Conservation (phyloP, 2,797 vertebrate genomes). For the Steatocranus sp. region DNA sequence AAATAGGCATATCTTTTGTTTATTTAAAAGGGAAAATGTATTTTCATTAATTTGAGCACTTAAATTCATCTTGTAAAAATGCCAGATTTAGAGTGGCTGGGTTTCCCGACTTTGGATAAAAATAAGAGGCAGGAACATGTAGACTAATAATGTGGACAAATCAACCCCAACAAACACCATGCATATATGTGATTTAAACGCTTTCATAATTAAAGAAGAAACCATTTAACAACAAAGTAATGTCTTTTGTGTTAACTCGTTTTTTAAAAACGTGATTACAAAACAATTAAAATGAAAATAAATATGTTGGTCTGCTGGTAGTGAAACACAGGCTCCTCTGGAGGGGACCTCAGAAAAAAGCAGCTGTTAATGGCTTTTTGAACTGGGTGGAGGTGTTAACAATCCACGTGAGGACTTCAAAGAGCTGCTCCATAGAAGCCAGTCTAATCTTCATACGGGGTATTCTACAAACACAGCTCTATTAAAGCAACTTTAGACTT, state of each 20-base stretch:
- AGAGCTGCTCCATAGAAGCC: not conserved
- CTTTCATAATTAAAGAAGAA: not conserved
- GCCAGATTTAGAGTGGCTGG: not conserved
- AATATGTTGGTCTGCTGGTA: not conserved
- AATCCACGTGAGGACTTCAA: not conserved
- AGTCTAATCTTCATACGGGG: not conserved
- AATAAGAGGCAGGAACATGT: not conserved
- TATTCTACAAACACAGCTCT: not conserved
- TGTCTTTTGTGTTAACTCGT: not conserved
- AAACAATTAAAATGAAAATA: not conserved
- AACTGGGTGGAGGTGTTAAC: not conserved
- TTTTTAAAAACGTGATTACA: not conserved
- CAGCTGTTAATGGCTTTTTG: not conserved
- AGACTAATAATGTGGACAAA: not conserved
- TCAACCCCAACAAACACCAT: not conserved
- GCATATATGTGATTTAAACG: not conserved
- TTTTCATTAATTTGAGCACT: not conserved
- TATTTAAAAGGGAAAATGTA: not conserved
- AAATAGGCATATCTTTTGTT: not conserved
- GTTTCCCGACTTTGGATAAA: not conserved
- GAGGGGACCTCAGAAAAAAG: not conserved
- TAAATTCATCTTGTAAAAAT: not conserved
- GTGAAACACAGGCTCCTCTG: not conserved
- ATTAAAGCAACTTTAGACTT: not conserved
- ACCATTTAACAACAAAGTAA: not conserved